Evolutionary conservation across 2,888 invertebrate genomes (phyloP), one percentile per base, ranked within the genome.

Genomic region (Neuroscelio doddi): DNA sequence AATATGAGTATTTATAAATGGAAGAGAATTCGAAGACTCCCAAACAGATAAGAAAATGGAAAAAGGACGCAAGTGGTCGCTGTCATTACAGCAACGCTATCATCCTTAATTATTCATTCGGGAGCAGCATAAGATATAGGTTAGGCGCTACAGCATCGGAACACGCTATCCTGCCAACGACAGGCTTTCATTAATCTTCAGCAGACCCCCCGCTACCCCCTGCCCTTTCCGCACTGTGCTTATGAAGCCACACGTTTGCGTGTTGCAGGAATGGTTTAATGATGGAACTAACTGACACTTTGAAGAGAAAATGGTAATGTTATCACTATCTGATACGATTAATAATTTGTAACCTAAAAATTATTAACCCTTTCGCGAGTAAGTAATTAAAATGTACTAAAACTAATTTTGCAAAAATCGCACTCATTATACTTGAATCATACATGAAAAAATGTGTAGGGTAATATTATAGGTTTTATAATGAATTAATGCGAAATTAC

Each of bases 101-200:
- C 64, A 71, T 71, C 75, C 72, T 76, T 77, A 77, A 75, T 76
- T 76, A 77, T 76, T 77, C 76, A 75, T 77, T 73, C 69, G 72
- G 65, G 55, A 63, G 55, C 52, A 56, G 53, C 49, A 61, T 71
- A 72, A 75, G 73, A 72, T 74, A 75, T 75, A 71, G 73, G 71
- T 67, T 70, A 62, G 63, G 64, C 64, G 68, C 56, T 67, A 69
- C 67, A 69, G 63, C 58, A 52, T 52, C 44, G 59, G 70, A 69
- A 74, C 71, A 73, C 67, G 70, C 70, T 69, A 70, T 49, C 64
- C 44, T 73, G 76, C 76, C 76, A 78, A 62, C 53, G 64, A 63
- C 77, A 77, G 73, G 63, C 70, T 66, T 67, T 76, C 76, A 77
- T 78, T 78, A 78, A 78, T 78, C 76, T 77, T 73, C 73, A 67